Percentiles rank a stretch among this genome's conserved stretches.
phyloP scores from a whole-genome alignment of 1,140 invertebrate genomes.

The Metaphire vulgaris region DNA sequence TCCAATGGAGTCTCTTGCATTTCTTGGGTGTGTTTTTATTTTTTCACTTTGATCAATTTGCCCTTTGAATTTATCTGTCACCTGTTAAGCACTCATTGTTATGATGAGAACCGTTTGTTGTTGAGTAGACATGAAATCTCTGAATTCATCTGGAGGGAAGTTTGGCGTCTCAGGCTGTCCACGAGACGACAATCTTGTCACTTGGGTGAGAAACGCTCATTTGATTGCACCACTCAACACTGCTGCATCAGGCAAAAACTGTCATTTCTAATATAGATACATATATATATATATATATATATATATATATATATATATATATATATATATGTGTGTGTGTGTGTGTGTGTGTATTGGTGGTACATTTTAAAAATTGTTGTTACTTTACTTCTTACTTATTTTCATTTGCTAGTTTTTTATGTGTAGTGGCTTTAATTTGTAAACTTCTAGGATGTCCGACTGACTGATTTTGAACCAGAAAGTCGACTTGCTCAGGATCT shows the following conservation, averaged over 20 bases:
- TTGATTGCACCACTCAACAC: not conserved
- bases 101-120: no score
- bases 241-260: no score
- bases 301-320: no score
- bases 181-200: conserved; percentile 21
- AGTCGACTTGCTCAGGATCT: conserved; percentile 40
- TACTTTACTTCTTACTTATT: not conserved
- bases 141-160: conserved; percentile 15
- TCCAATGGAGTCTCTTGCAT: no score
- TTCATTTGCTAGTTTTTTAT: not conserved
- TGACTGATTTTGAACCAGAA: conserved; percentile 39
- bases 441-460: conserved; percentile 40
- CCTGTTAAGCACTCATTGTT: no score
- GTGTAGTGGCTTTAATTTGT: not conserved
- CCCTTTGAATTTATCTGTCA: no score
- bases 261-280: no score
- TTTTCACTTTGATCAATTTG: no score
- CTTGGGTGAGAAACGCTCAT: conserved; percentile 14
- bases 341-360: not conserved
- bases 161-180: conserved; percentile 24
- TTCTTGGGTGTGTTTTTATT: no score
- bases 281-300: no score
- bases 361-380: not conserved
- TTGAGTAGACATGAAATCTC: conserved; percentile 25
- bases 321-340: not conserved